These are phyloP conservation scores for Eueremaeus valkanovi DNA, from an alignment of 2,888 invertebrate genomes.

Conservation along the genomic window DNA sequence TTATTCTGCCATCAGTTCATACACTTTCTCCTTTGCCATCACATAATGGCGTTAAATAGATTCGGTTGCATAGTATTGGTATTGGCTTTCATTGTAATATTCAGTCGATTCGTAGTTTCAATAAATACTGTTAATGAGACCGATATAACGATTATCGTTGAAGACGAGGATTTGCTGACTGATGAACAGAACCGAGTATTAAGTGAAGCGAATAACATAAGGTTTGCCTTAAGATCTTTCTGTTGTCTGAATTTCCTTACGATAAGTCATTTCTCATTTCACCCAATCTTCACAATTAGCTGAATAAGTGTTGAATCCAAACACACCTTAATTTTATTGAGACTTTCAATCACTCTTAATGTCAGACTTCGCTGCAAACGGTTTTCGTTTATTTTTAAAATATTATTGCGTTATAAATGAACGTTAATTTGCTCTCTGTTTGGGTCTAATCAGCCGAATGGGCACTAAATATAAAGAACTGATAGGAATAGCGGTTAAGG, in stretches of 20 bases:
- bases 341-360: background rate
- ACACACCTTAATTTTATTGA: background rate
- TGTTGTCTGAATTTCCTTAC: background rate
- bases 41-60: constrained; percentile 23
- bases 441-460: background rate
- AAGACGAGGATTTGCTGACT: background rate
- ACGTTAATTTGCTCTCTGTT: background rate
- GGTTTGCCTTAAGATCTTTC: constrained; percentile 9
- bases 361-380: background rate
- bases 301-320: background rate
- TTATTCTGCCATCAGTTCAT: background rate
- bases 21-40: background rate
- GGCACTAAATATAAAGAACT: background rate
- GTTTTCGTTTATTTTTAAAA: too few species aligned
- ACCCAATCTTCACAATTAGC: background rate
- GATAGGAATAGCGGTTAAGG: background rate
- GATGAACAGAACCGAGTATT: background rate
- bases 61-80: background rate
- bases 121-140: constrained; percentile 10
- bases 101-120: background rate
- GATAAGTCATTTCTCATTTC: background rate
- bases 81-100: background rate
- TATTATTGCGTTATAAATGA: background rate
- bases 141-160: constrained; percentile 12
- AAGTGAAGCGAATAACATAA: constrained; percentile 12